phyloP scores from a whole-genome alignment of 2,797 vertebrate genomes.

The Micrastur ruficollis region DNA sequence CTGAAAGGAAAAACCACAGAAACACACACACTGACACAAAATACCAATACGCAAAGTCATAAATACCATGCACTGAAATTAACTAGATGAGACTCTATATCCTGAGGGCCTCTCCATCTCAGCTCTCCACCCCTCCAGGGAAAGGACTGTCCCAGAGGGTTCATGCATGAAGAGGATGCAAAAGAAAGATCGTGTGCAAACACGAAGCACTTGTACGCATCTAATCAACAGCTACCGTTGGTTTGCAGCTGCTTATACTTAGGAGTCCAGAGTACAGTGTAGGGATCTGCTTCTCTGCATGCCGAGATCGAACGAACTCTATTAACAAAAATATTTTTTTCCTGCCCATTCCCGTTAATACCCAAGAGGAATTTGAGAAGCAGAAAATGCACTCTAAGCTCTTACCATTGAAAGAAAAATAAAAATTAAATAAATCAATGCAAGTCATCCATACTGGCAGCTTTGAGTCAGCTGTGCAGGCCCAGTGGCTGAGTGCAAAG shows the following conservation, averaged over 20 bases:
- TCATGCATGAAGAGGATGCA: neutral
- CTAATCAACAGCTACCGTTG: neutral
- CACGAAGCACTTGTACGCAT: neutral
- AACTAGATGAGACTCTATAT: neutral
- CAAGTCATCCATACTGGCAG: neutral
- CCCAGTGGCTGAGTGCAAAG: neutral
- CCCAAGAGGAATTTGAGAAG: neutral
- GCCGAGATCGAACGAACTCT: neutral
- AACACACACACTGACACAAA: accelerated
- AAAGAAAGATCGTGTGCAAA: neutral
- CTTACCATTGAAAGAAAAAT: neutral
- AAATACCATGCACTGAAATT: neutral
- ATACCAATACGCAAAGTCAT: accelerated
- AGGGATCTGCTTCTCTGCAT: neutral
- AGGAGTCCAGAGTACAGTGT: neutral
- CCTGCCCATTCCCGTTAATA: neutral
- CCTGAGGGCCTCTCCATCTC: neutral
- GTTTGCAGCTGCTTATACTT: neutral
- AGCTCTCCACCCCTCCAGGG: neutral
- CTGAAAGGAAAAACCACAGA: slow-evolving; percentile 73
- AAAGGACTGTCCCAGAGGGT: neutral
- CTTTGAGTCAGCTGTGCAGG: neutral
- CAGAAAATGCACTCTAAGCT: neutral
- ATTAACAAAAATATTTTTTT: neutral
- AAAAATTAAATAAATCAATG: neutral